Evolutionary conservation across 1,140 invertebrate genomes (phyloP), one percentile per base, ranked within the genome.

Genomic region (Drosophila sturtevanti): DNA sequence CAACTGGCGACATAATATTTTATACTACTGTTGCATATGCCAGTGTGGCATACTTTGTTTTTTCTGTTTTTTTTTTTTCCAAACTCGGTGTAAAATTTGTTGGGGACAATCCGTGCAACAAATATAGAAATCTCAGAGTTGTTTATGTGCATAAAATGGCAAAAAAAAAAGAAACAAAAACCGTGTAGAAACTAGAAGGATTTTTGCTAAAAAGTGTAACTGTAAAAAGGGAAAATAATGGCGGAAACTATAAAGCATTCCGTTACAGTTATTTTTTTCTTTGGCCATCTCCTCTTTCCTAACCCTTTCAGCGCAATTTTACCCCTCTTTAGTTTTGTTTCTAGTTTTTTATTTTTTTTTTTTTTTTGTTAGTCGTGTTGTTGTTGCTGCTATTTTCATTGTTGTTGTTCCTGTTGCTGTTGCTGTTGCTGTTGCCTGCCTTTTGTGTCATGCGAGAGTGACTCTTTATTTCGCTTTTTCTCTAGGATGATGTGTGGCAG

Each of bases 231-330:
- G 58, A 78, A 78, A 81, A 75, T 68, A 79, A 65, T 72, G 52
- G 63, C 66, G 75, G 69, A 87, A 86, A 81, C 81, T 81, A 87
- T 87, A 86, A 86, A 86, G 82, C 81, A 81, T 86, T 86, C 68
- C 81, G 71, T 62, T 70, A 76, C 63, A 70, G 61, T 82, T 87
- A 72, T 71, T 74, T 72, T 74, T 58, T 68, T 51, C 68, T 55
- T 62, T 56, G n/a, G n/a, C n/a, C n/a, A n/a, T n/a, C n/a, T n/a
- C n/a, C n/a, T n/a, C n/a, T n/a, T n/a, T n/a, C n/a, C n/a, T n/a
- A n/a, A n/a, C n/a, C n/a, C n/a, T n/a, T n/a, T n/a, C n/a, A n/a
- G n/a, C n/a, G n/a, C n/a, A n/a, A n/a, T n/a, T n/a, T n/a, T n/a
- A n/a, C n/a, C n/a, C n/a, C n/a, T n/a, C 35, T 35, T 56, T 34